phyloP scores from a whole-genome alignment of 2,888 invertebrate species.

The Epirrita christyi region DNA sequence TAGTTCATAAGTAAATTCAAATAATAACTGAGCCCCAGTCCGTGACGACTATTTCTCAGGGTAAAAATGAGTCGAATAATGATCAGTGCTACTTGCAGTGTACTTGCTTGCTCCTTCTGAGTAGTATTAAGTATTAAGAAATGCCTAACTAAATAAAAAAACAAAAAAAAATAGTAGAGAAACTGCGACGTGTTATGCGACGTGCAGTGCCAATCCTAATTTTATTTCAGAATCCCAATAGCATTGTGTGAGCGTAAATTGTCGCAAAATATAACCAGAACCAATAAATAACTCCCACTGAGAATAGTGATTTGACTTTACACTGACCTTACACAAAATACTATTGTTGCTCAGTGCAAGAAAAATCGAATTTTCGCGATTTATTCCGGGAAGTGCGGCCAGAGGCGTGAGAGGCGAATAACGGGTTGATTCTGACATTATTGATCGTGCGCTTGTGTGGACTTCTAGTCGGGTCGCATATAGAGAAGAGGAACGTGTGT shows the following conservation, averaged over 20 bases:
- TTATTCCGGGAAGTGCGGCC: conserved; percentile 78
- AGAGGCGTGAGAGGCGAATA: conserved; percentile 80
- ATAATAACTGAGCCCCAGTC: no score
- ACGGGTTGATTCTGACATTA: conserved; percentile 77
- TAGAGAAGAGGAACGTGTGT: conserved; percentile 53
- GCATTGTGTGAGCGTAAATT: conserved; percentile 23
- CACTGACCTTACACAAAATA: conserved; percentile 75
- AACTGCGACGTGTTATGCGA: no score
- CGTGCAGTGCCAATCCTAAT: not conserved
- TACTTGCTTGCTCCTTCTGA: no score
- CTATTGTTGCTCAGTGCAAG: conserved; percentile 51
- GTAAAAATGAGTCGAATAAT: no score
- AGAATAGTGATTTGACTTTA: conserved; percentile 66
- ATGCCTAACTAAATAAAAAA: no score
- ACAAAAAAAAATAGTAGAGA: no score
- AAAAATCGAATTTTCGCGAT: conserved; percentile 73
- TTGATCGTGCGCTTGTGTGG: conserved; percentile 49
- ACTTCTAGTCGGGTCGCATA: conserved; percentile 48
- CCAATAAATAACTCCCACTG: conserved; percentile 37
- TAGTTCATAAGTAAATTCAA: no score
- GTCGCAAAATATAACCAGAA: conserved; percentile 37
- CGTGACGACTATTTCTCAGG: no score
- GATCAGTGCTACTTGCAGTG: no score
- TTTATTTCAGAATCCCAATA: conserved; percentile 15
- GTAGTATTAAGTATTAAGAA: no score